Evolutionary conservation across 2,888 invertebrate genomes (phyloP).

Genomic region (Lycocerus yunnanus): DNA sequence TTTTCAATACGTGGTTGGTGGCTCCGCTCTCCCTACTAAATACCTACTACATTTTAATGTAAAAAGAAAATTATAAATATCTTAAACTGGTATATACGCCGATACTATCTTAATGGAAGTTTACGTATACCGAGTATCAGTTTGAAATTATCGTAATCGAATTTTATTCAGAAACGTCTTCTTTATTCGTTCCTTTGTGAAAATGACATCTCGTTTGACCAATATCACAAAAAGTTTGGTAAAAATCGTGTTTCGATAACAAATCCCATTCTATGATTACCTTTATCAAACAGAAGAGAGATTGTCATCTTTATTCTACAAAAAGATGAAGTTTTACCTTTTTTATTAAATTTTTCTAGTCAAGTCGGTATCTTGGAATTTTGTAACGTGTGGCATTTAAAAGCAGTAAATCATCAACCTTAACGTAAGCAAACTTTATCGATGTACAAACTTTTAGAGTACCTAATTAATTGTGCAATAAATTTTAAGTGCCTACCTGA

Average conservation of each 20-base stretch:
- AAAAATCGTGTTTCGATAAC: slow-evolving; percentile 26
- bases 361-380: not conserved
- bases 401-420: not conserved
- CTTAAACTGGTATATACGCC: no score
- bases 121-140: not conserved
- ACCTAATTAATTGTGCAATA: not conserved
- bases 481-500: not conserved
- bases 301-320: slow-evolving; percentile 18
- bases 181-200: not conserved
- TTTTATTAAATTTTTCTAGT: not conserved
- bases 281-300: slow-evolving; percentile 24
- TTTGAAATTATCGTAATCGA: not conserved
- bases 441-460: not conserved
- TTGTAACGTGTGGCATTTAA: not conserved
- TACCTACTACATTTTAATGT: no score
- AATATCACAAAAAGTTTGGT: slow-evolving; percentile 20
- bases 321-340: not conserved
- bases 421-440: not conserved
- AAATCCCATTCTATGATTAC: slow-evolving; percentile 23
- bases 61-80: no score
- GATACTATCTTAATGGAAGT: not conserved
- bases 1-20: no score
- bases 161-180: not conserved
- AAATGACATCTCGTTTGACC: slow-evolving; percentile 10
- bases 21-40: no score